Percentiles rank a stretch among this genome's conserved stretches.
Evolutionary conservation across 2,113 vertebrate genomes (phyloP).

Genomic region (Ictidomys tridecemlineatus): DNA sequence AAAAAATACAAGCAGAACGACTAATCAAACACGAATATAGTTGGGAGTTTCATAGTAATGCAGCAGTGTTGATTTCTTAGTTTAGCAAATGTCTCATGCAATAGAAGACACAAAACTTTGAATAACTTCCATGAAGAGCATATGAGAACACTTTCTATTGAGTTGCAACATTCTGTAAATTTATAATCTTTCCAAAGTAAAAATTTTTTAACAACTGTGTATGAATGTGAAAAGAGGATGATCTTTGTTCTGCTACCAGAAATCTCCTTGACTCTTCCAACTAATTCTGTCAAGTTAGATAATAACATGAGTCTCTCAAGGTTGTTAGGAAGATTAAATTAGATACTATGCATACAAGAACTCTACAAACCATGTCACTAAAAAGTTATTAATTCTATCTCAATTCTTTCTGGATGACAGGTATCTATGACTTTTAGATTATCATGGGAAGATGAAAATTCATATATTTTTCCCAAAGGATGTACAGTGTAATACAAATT

Average conservation of each 20-base stretch:
- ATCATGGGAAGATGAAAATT: neutral
- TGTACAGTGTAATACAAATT: neutral
- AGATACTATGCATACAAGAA: neutral
- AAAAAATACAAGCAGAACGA: neutral
- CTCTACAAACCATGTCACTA: neutral
- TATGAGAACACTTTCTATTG: neutral
- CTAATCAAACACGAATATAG: neutral
- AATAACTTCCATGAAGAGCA: neutral
- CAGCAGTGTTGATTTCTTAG: neutral
- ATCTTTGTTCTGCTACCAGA: neutral
- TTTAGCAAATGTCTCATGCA: neutral
- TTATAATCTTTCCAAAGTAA: neutral
- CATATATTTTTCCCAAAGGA: neutral
- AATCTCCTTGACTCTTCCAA: neutral
- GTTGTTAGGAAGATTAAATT: neutral
- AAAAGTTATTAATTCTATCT: neutral
- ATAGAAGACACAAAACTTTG: neutral
- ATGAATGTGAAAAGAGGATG: neutral
- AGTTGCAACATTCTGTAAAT: neutral
- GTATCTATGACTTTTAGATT: neutral
- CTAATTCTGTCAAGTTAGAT: neutral
- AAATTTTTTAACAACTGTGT: neutral
- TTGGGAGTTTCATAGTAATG: neutral
- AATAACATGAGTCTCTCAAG: neutral
- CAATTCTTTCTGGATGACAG: neutral